Evolutionary conservation across 1,140 invertebrate genomes (phyloP), one percentile per base, ranked within the genome.

Genomic region (Diprion similis): DNA sequence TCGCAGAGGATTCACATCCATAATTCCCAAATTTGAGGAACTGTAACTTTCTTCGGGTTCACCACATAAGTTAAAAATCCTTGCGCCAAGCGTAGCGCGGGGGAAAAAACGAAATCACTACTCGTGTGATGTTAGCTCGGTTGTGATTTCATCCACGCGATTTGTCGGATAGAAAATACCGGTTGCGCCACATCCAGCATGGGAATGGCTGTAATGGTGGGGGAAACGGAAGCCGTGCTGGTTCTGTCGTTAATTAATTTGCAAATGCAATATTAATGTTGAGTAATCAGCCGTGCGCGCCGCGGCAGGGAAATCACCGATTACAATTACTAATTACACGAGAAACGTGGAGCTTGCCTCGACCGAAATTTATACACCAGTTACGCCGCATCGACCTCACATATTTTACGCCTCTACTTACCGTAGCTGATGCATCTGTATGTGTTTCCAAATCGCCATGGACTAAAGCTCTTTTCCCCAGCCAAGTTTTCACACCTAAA

Each of bases 181-280:
- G 24, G 24, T 37, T 37, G 24, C 24, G 24, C 24, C 24, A 37
- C 24, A 37, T 37, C 24, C 0, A 37, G 24, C 24, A 37, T 37
- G 24, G 24, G 24, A 37, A 37, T 37, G 24, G 24, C 24, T 37
- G 24, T 37, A 37, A 37, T 37, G 24, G 24, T 37, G 24, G 24
- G 24, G 24, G 24, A 37, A 37, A 37, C 24, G 24, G 24, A 37
- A 37, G 77, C 66, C 66, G 47, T 66, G 75, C 73, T 77, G 73
- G 80, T 78, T 83, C 82, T 82, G 79, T 83, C 81, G 78, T 82
- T 85, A 85, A 86, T 85, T 86, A 85, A 85, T 86, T 84, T 79
- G 77, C 78, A 75, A 84, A 82, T 84, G 80, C 78, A 84, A 85
- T 85, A 86, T 85, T 85, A 81, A 85, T 85, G 81, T 75, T 85